Percentiles rank a stretch among this genome's conserved stretches.
These are phyloP conservation scores for Sphecodes monilicornis DNA, from an alignment of 2,888 invertebrate species.

Conservation along the genomic window DNA sequence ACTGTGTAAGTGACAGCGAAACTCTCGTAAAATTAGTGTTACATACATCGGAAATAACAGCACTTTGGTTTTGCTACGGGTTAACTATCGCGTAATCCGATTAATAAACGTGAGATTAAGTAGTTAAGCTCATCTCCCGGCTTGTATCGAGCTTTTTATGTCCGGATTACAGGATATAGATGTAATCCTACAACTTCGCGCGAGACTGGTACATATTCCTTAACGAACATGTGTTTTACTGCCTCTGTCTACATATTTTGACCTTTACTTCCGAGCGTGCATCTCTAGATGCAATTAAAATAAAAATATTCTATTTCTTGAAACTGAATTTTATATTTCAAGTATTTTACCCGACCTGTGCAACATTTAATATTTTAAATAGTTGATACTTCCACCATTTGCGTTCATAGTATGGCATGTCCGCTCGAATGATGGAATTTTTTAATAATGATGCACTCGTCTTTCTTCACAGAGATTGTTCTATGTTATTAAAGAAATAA, in stretches of 20 bases:
- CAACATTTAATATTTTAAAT: too few species aligned
- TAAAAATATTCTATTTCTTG: too few species aligned
- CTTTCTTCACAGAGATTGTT: too few species aligned
- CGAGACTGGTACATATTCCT: slow-evolving; percentile 14
- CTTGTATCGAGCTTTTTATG: slow-evolving; percentile 39
- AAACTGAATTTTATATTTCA: too few species aligned
- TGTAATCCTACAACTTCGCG: slow-evolving; percentile 42
- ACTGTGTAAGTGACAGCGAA: background rate
- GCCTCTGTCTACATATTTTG: background rate
- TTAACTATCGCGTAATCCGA: slow-evolving; percentile 45
- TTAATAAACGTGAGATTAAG: slow-evolving; percentile 42
- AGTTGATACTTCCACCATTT: too few species aligned
- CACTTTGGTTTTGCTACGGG: slow-evolving; percentile 13
- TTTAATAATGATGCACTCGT: too few species aligned
- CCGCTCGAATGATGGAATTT: too few species aligned
- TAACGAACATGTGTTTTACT: slow-evolving; percentile 33
- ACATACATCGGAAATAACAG: slow-evolving; percentile 1
- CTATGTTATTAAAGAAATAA: too few species aligned
- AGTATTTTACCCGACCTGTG: too few species aligned
- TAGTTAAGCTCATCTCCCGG: slow-evolving; percentile 28
- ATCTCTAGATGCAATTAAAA: too few species aligned
- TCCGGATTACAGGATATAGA: slow-evolving; percentile 27
- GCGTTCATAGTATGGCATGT: too few species aligned
- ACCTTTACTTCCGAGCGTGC: too few species aligned
- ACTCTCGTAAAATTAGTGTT: background rate